A percentile compares a stretch with the other conserved stretches of the same genome.
phyloP scores from a whole-genome alignment of 2,888 invertebrate species.

The Eristalinus aeneus region DNA sequence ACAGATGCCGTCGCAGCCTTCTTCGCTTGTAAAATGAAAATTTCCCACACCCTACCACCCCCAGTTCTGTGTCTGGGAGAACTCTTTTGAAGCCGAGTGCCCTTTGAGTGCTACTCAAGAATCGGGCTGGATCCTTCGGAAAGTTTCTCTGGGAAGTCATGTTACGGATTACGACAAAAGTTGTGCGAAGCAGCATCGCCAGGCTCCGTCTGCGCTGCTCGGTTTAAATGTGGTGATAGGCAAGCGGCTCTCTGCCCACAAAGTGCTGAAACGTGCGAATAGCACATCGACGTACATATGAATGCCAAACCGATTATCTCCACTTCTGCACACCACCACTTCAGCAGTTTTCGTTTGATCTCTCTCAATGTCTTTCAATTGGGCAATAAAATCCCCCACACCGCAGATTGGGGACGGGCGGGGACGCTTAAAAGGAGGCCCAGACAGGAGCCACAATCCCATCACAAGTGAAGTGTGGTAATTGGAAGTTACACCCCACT shows the following conservation, averaged over 20 bases:
- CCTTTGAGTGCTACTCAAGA: constrained; percentile 36
- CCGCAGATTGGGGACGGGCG: not conserved
- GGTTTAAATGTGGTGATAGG: constrained; percentile 9
- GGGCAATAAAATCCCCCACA: constrained; percentile 14
- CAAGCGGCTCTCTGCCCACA: not conserved
- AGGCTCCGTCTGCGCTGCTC: not conserved
- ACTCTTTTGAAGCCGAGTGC: constrained; percentile 32
- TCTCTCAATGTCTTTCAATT: constrained; percentile 8
- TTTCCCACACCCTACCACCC: not conserved
- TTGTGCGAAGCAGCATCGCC: constrained; percentile 1
- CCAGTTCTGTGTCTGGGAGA: not conserved
- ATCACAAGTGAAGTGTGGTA: constrained; percentile 23
- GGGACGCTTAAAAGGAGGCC: not conserved
- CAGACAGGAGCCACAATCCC: constrained; percentile 1
- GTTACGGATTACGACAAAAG: constrained; percentile 24
- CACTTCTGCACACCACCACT: not conserved
- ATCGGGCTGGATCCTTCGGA: constrained; percentile 35
- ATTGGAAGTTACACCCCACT: constrained; percentile 42
- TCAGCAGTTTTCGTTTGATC: constrained; percentile 3
- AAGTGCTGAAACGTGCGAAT: constrained; percentile 11
- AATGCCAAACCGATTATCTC: not conserved
- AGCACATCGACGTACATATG: not conserved
- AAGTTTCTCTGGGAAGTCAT: constrained; percentile 40
- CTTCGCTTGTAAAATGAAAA: constrained; percentile 17
- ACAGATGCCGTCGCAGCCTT: not conserved